A percentile compares a stretch with the other conserved stretches of the same genome.
These are phyloP conservation scores for Myotis davidii DNA, from an alignment of 2,113 vertebrate species.

Conservation along the genomic window DNA sequence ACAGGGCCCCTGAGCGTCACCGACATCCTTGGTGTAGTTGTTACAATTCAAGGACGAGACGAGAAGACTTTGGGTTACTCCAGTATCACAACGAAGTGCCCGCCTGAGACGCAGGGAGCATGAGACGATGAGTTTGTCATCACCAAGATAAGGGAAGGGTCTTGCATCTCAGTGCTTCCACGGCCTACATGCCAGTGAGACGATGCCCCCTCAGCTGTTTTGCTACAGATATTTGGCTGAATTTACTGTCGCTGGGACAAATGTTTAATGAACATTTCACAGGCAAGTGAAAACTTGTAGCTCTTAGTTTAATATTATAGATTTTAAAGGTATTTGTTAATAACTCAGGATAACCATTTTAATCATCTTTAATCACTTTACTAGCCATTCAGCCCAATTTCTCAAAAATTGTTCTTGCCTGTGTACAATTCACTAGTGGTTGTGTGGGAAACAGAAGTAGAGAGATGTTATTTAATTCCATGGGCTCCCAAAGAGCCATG, in stretches of 20 bases:
- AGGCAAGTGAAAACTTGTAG: neutral
- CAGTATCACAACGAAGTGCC: neutral
- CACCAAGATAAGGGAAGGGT: neutral
- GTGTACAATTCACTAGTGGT: neutral
- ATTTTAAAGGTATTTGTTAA: neutral
- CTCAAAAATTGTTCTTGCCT: neutral
- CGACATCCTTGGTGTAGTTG: neutral
- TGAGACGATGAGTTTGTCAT: neutral
- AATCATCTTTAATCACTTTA: neutral
- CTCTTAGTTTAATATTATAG: neutral
- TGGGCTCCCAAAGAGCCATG: neutral
- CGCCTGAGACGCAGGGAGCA: neutral
- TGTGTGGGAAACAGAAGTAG: neutral
- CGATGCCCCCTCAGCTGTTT: neutral
- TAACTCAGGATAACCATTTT: neutral
- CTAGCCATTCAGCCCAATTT: neutral
- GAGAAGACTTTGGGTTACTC: neutral
- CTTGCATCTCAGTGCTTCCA: neutral
- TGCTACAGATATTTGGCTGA: neutral
- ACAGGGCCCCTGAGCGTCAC: constrained; percentile 37
- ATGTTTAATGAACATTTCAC: neutral
- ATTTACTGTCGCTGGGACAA: neutral
- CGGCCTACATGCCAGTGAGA: too few relatives aligned
- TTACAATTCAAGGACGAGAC: neutral
- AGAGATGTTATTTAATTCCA: constrained; percentile 9